Evolutionary conservation across 2,797 vertebrate genomes (phyloP), one percentile per base, ranked within the genome.

Genomic region (Melopsittacus undulatus): DNA sequence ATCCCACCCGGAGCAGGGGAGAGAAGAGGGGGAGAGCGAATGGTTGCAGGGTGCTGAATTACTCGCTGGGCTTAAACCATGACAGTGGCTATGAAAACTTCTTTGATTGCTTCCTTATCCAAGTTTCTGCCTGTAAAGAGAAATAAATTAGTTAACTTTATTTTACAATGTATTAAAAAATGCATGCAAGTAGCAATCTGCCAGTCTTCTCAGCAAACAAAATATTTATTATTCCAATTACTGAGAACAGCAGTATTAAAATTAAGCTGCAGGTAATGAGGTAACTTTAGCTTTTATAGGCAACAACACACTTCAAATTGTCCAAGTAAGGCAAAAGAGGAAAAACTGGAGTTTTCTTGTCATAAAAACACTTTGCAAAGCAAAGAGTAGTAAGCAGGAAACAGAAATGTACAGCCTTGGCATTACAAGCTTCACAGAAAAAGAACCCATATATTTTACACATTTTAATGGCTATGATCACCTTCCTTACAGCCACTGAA

Each of bases 111-210:
- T 24, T 98, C 98, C 86, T 98, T 98, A 98, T 99, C 98, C 98
- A 99, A 96, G 96, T 99, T 98, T 85, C 98, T 98, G 26, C 99
- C 99, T 99, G 97, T 36, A 96, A 97, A 96, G 23, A 97, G 61
- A 92, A 95, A 68, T 97, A 88, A 62, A 90, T 27, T 57, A 64
- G 46, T 42, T 89, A 61, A 48, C 23, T 87, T 42, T 92, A 86
- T 64, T 89, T 92, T 54, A 70, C 22, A 69, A 17, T 11, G 12
- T 27, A 13, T 81, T 91, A 62, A 64, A 63, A 83, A 77, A 1
- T 7, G 27, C 9, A 80, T 11, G 3, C 8, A 74, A 83, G 38
- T 18, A 67, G n/a, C 15, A 93, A 72, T 9, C 19, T 34, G 22
- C 14, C 48, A 52, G 22, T 61, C 51, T 61, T 79, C 51, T 77